phyloP scores from a whole-genome alignment of 2,113 vertebrate genomes.

The Pterocles orientalis region DNA sequence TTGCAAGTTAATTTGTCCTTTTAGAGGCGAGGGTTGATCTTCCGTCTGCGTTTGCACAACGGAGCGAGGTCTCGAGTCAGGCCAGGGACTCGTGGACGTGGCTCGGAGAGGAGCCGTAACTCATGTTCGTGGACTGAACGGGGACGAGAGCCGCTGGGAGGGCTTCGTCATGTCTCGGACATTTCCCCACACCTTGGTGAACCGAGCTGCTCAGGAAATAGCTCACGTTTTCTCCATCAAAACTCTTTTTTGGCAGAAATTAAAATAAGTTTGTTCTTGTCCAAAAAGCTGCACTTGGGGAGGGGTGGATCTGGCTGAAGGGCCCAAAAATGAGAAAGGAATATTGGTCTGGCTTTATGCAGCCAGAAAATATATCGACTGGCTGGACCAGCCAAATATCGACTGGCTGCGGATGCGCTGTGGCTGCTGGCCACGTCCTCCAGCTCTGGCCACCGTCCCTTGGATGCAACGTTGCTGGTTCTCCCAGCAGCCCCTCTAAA shows the following conservation, averaged over 20 bases:
- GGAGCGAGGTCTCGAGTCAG: not conserved
- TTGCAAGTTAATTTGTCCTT: not conserved
- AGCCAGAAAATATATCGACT: not conserved
- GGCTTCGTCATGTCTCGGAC: not conserved
- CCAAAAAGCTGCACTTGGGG: not conserved
- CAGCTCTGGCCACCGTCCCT: not conserved
- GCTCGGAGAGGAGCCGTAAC: not conserved
- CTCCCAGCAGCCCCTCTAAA: not conserved
- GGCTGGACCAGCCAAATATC: rapidly evolving
- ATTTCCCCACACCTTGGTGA: not conserved
- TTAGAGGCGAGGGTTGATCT: not conserved
- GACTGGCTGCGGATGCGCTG: rapidly evolving
- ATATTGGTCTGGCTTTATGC: not conserved
- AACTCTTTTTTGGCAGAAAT: rapidly evolving
- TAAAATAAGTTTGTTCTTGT: not conserved
- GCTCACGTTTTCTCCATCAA: rapidly evolving
- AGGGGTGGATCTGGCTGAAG: not conserved
- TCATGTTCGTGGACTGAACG: not conserved
- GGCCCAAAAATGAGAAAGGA: not conserved
- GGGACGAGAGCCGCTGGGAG: not conserved
- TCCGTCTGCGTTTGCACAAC: not conserved
- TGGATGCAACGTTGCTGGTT: not conserved
- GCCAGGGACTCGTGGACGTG: not conserved
- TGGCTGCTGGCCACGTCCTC: rapidly evolving
- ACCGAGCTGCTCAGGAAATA: not conserved